Percentiles rank a stretch among this genome's conserved stretches.
These are phyloP conservation scores for Heliconius hewitsoni DNA, from an alignment of 1,140 invertebrate genomes.

Conservation along the genomic window DNA sequence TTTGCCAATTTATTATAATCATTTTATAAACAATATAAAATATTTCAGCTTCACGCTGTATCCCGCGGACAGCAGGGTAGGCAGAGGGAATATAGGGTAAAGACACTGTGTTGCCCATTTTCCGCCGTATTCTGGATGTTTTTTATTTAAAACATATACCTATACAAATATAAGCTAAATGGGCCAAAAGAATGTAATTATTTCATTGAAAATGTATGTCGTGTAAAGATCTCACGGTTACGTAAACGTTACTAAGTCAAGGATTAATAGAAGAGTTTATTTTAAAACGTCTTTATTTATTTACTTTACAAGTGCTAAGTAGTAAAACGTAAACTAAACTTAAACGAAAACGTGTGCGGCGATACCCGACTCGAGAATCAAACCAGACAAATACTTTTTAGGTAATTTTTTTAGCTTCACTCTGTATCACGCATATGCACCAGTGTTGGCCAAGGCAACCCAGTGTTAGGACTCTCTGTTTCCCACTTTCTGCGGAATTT, in stretches of 20 bases:
- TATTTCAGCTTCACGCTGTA: neutral
- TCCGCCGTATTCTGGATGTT: too few species aligned
- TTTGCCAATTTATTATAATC: neutral
- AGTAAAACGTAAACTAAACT: slow-evolving; percentile 73
- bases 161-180: neutral
- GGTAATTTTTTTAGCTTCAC: too few species aligned
- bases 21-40: neutral
- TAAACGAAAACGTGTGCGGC: slow-evolving; percentile 48
- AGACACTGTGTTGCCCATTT: too few species aligned
- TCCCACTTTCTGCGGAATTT: too few species aligned
- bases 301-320: slow-evolving; percentile 77
- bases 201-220: slow-evolving; percentile 32
- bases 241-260: slow-evolving; percentile 72
- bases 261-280: slow-evolving; percentile 75
- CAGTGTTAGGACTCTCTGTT: too few species aligned
- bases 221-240: slow-evolving; percentile 61
- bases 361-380: slow-evolving; percentile 55
- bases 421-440: too few species aligned
- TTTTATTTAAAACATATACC: neutral
- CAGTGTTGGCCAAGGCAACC: too few species aligned
- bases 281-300: slow-evolving; percentile 75
- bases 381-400: slow-evolving; percentile 44
- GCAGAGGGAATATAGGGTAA: too few species aligned
- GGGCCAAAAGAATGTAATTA: neutral
- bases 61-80: too few species aligned